Evolutionary conservation across 1,140 invertebrate genomes (phyloP).

Genomic region (Diachasmimorpha longicaudata): DNA sequence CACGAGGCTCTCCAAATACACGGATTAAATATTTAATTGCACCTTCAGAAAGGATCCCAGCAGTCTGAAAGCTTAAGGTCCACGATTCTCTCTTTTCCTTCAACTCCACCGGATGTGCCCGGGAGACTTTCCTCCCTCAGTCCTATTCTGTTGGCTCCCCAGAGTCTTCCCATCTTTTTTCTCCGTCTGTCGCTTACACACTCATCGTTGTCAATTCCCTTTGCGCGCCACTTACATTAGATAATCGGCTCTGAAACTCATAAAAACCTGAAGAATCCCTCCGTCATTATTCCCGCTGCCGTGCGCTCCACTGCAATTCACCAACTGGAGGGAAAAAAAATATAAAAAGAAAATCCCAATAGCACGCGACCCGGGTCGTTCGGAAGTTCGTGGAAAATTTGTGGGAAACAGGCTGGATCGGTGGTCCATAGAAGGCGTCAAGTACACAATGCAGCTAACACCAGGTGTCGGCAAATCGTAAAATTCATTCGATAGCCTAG

Average conservation of each 20-base stretch:
- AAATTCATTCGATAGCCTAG: slow-evolving; percentile 15
- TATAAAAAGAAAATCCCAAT: background rate
- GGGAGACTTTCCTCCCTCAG: background rate
- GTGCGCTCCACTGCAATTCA: background rate
- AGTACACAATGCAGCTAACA: background rate
- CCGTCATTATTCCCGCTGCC: background rate
- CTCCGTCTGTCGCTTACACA: background rate
- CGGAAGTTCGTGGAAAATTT: background rate
- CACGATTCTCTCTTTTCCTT: background rate
- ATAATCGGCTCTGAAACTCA: slow-evolving; percentile 31
- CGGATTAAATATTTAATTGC: slow-evolving; percentile 44
- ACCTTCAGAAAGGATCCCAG: slow-evolving; percentile 18
- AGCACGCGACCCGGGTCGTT: background rate
- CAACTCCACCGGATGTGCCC: background rate
- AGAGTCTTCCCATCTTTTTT: slow-evolving; percentile 4
- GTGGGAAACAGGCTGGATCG: background rate
- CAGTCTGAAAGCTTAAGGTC: background rate
- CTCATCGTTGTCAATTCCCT: slow-evolving; percentile 29
- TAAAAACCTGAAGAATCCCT: background rate
- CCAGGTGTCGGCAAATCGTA: slow-evolving; percentile 24
- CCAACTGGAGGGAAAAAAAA: background rate
- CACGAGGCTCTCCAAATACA: slow-evolving; percentile 38
- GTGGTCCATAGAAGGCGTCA: background rate
- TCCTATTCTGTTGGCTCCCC: background rate
- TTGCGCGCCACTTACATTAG: slow-evolving; percentile 37